A percentile compares a stretch with the other conserved stretches of the same genome.
phyloP scores from a whole-genome alignment of 2,888 invertebrate genomes.

The Drosophila neotestacea region DNA sequence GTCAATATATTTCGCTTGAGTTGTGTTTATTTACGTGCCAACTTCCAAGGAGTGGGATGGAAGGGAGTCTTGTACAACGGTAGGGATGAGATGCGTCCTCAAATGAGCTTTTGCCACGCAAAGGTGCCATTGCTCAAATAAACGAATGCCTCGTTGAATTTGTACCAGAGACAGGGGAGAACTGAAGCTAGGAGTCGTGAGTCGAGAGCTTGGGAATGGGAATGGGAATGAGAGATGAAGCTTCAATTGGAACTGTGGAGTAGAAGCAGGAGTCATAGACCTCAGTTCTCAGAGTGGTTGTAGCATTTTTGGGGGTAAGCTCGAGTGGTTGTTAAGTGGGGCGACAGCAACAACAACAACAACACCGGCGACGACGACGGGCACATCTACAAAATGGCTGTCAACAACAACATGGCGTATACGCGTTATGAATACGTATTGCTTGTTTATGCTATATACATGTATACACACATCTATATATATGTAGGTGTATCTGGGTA shows the following conservation, averaged over 20 bases:
- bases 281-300: conserved; percentile 4
- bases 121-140: conserved; percentile 76
- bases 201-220: neutral
- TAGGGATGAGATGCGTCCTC: conserved; percentile 20
- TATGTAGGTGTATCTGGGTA: conserved; percentile 1
- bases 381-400: conserved; percentile 79
- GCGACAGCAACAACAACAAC: conserved; percentile 20
- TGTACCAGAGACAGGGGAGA: conserved; percentile 41
- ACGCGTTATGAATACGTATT: conserved; percentile 79
- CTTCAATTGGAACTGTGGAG: conserved; percentile 4
- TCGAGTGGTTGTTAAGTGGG: conserved; percentile 64
- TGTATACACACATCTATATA: neutral
- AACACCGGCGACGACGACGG: conserved; percentile 45
- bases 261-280: conserved; percentile 11
- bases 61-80: neutral
- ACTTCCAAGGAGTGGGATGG: neutral
- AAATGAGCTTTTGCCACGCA: conserved; percentile 77
- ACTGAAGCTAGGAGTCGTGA: neutral
- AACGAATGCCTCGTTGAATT: conserved; percentile 74
- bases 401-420: conserved; percentile 80
- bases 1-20: conserved; percentile 78
- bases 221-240: neutral
- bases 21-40: conserved; percentile 76
- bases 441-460: conserved; percentile 64
- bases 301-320: conserved; percentile 20